Conservation (phyloP, 1,140 invertebrate species). For the Conus ventricosus region DNA sequence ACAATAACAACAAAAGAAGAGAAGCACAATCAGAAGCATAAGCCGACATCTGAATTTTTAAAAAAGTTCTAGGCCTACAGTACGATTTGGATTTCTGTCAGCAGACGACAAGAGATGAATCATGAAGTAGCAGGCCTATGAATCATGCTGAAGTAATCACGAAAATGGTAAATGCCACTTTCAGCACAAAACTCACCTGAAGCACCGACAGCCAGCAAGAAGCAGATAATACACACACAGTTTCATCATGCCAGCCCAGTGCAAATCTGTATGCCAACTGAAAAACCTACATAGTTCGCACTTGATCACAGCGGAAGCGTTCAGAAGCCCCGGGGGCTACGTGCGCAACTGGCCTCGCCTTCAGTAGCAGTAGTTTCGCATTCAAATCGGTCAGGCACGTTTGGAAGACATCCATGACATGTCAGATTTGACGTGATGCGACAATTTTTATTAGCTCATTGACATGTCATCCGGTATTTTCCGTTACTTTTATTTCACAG, state of each 20-base stretch:
- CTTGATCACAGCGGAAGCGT: not conserved
- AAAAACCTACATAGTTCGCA: not conserved
- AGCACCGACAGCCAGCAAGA: not conserved
- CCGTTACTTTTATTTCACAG: no score
- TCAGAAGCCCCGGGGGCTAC: not conserved
- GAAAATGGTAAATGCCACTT: not conserved
- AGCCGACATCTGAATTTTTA: no score
- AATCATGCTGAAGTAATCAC: not conserved
- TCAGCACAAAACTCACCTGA: not conserved
- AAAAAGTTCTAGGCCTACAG: no score
- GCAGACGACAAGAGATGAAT: not conserved
- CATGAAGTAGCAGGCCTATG: no score
- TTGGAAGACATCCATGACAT: no score
- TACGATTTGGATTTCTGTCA: not conserved
- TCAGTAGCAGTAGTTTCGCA: not conserved
- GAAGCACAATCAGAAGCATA: no score
- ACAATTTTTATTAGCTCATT: no score
- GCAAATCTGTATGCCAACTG: not conserved
- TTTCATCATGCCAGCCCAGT: not conserved
- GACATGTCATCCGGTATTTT: no score
- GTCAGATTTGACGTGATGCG: no score
- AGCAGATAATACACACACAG: not conserved
- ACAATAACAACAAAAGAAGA: no score
- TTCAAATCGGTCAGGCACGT: no score
- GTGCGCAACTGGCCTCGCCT: not conserved